Base-by-base conservation (phyloP, 1,140 invertebrate species). In the Drosophila mojavensis region DNA sequence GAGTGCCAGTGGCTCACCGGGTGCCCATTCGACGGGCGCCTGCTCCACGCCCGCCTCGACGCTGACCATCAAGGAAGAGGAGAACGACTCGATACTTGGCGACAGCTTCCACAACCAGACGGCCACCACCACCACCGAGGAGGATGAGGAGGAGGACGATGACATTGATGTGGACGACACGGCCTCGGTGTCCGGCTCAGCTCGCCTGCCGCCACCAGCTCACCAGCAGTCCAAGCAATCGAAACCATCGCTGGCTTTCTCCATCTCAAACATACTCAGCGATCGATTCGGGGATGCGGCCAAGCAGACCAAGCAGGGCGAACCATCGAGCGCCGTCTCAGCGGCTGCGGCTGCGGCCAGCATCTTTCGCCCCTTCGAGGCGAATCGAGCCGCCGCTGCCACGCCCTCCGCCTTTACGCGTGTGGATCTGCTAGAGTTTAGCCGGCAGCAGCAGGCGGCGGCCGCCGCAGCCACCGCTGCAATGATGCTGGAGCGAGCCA, bases 211-310 rank as follows among this genome's bases (percentile, higher is more conserved):
- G 26, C 89, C 89, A 5, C 86, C 91, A 3, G 90, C 91, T 7
- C 84, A 89, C 5, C 86, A 90, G 66, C 91, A 90, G 36, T 88
- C 80, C 4, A 90, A 85, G 58, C 71, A 78, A 30, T 74, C 73
- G 39, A 91, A 89, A 60, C 91, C 90, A 0, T 78, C 90, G 53
- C 75, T 92, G 59, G 89, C 85, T 39, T 92, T 92, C 47, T 92
- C 91, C 56, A 92, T 92, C n/a, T 91, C 90, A 0, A 92, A 92
- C 39, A 92, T 92, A 30, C 64, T 92, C 5, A 92, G 91, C 70
- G 91, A 92, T 78, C 90, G 90, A 43, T 92, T 92, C 20, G 92
- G 92, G 15, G 88, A 91, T 55, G 70, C 60, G 7, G 70, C 70
- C 53, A 83, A 81, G 50, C 47, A 66, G 7, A 48, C 36, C 51